These are phyloP conservation scores for Armadillidium nasatum DNA, from an alignment of 1,140 invertebrate genomes.

Conservation along the genomic window DNA sequence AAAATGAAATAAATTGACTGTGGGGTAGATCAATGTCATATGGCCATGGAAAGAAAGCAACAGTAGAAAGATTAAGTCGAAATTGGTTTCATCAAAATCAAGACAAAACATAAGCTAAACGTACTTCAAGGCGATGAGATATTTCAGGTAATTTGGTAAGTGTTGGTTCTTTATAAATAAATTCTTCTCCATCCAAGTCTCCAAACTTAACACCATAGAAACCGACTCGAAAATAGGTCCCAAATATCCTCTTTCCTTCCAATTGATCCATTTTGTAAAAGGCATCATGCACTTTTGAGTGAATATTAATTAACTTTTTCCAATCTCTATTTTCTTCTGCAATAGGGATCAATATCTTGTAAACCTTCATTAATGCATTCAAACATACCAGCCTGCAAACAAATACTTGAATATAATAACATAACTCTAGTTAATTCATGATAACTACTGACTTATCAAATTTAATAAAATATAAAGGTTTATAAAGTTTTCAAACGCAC, in stretches of 20 bases:
- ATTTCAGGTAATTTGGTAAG: constrained; percentile 95
- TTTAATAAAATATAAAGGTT: no score
- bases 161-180: constrained; percentile 94
- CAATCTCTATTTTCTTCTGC: constrained; percentile 85
- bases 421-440: no score
- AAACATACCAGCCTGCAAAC: constrained; percentile 75
- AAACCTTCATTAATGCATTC: constrained; percentile 93
- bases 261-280: constrained; percentile 75
- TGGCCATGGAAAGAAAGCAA: no score
- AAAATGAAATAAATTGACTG: no score
- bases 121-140: constrained; percentile 83
- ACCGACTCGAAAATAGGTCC: constrained; percentile 92
- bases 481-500: no score
- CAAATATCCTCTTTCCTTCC: constrained; percentile 90
- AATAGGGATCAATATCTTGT: constrained; percentile 86
- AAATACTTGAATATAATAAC: no score
- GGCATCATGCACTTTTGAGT: constrained; percentile 77
- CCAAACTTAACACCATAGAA: constrained; percentile 94
- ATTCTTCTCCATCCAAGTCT: constrained; percentile 88
- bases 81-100: no score
- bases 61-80: no score
- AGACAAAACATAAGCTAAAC: no score
- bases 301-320: constrained; percentile 86
- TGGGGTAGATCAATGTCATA: no score
- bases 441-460: no score